A percentile compares a stretch with the other conserved stretches of the same genome.
Evolutionary conservation across 1,140 invertebrate genomes (phyloP).

Genomic region (Dendroctonus valens): DNA sequence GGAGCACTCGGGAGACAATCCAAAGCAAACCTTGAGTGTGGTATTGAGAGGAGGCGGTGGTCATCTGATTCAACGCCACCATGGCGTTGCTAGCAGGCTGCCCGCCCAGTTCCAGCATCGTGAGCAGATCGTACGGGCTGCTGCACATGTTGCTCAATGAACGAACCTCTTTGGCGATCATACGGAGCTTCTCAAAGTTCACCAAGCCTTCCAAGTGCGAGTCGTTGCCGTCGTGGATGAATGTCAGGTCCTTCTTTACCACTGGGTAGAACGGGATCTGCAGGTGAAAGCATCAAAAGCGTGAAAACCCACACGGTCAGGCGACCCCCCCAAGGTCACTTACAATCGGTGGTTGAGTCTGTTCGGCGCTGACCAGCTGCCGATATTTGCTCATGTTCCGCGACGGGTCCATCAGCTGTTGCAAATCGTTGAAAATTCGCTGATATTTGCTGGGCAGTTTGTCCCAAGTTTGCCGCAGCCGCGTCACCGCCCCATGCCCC

Average conservation of each 20-base stretch:
- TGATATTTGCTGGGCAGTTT: slow-evolving; percentile 95
- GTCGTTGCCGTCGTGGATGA: slow-evolving; percentile 97
- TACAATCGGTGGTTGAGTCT: slow-evolving; percentile 86
- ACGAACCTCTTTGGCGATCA: slow-evolving; percentile 97
- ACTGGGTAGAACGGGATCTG: slow-evolving; percentile 96
- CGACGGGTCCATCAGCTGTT: slow-evolving; percentile 96
- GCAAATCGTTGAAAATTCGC: slow-evolving; percentile 87
- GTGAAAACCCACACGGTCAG: slow-evolving; percentile 5
- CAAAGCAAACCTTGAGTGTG: slow-evolving; percentile 44
- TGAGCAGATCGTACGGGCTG: slow-evolving; percentile 84
- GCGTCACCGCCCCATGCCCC: slow-evolving; percentile 89
- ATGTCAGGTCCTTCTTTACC: slow-evolving; percentile 96
- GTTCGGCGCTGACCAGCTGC: slow-evolving; percentile 85
- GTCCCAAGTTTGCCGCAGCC: slow-evolving; percentile 94
- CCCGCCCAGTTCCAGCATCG: slow-evolving; percentile 80
- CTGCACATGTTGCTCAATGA: slow-evolving; percentile 94
- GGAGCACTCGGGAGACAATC: not conserved
- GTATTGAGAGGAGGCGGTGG: slow-evolving; percentile 58
- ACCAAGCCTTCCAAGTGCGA: slow-evolving; percentile 88
- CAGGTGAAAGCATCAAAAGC: not conserved
- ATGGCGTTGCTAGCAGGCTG: slow-evolving; percentile 85
- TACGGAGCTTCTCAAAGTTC: slow-evolving; percentile 98
- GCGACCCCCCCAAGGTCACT: slow-evolving; percentile 45
- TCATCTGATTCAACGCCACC: slow-evolving; percentile 85
- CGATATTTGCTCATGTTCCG: slow-evolving; percentile 98